Conservation (phyloP, 2,797 vertebrate species). For the Cichlasoma orientale region DNA sequence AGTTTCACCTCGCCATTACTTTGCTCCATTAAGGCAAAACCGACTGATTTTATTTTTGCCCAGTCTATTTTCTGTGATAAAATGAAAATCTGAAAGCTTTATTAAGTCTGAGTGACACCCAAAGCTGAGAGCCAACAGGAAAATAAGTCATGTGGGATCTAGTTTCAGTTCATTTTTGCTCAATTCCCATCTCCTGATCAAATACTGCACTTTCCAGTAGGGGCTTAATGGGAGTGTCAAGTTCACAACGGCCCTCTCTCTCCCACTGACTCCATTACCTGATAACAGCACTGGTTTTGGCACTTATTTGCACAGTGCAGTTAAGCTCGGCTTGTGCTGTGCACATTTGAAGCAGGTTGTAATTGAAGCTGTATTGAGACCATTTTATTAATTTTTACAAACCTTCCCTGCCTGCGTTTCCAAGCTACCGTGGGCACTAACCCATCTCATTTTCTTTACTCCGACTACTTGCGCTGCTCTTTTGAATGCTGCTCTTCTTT, state of each 20-base stretch:
- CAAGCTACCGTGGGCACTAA: slow-evolving; percentile 40
- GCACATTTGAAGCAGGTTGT: slow-evolving; percentile 61
- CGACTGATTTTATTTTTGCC: slow-evolving; percentile 86
- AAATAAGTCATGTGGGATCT: slow-evolving; percentile 88
- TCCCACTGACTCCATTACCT: slow-evolving; percentile 80
- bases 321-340: slow-evolving; percentile 60
- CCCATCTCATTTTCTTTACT: slow-evolving; percentile 60
- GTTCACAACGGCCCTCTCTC: slow-evolving; percentile 77
- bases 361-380: slow-evolving; percentile 60
- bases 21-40: slow-evolving; percentile 88
- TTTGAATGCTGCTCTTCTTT: slow-evolving; percentile 66
- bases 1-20: slow-evolving; percentile 90
- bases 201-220: slow-evolving; percentile 88
- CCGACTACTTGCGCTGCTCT: slow-evolving; percentile 46
- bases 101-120: slow-evolving; percentile 90
- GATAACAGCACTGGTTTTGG: slow-evolving; percentile 76
- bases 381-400: slow-evolving; percentile 64
- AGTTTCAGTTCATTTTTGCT: slow-evolving; percentile 88
- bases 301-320: slow-evolving; percentile 68
- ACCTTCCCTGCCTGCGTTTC: slow-evolving; percentile 40
- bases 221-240: slow-evolving; percentile 88
- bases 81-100: slow-evolving; percentile 88
- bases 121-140: slow-evolving; percentile 80
- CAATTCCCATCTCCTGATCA: slow-evolving; percentile 87
- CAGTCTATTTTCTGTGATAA: slow-evolving; percentile 90